These are phyloP conservation scores for Tetanocera ferruginea DNA, from an alignment of 2,888 invertebrate genomes.

Conservation along the genomic window DNA sequence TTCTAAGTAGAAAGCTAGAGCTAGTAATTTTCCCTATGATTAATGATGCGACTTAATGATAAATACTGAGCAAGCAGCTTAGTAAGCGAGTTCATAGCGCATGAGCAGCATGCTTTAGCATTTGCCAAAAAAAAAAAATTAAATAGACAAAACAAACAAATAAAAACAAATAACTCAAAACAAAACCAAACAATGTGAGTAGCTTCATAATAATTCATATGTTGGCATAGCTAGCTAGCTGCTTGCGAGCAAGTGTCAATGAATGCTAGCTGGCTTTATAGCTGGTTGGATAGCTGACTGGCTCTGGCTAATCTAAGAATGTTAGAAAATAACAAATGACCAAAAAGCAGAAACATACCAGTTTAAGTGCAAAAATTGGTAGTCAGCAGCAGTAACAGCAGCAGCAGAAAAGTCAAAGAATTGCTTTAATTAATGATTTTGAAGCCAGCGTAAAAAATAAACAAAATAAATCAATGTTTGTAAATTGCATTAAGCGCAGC, in stretches of 20 bases:
- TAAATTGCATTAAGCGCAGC: background rate
- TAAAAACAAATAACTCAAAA: background rate
- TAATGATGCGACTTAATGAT: conserved; percentile 11
- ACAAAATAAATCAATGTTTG: conserved; percentile 6
- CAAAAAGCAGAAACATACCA: no score
- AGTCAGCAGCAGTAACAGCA: no score
- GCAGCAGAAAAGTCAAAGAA: conserved; percentile 12
- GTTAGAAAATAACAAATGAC: conserved; percentile 50
- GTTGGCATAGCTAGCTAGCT: no score
- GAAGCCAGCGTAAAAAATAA: background rate
- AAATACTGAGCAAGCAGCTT: background rate
- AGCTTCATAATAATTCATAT: no score
- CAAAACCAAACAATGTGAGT: conserved; percentile 9
- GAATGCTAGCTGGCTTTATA: no score
- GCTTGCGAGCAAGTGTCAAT: no score
- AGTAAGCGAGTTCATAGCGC: no score
- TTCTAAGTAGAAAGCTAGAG: background rate
- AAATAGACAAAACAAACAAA: background rate
- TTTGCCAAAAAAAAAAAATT: conserved; percentile 2
- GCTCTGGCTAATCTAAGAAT: conserved; percentile 23
- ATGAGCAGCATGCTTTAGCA: background rate
- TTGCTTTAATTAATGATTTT: background rate
- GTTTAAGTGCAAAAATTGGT: no score
- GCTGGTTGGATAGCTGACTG: no score
- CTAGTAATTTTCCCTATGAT: background rate